A percentile compares a stretch with the other conserved stretches of the same genome.
These are phyloP conservation scores for Panagrolaimus sp. DNA, from an alignment of 1,140 invertebrate genomes.

Conservation along the genomic window DNA sequence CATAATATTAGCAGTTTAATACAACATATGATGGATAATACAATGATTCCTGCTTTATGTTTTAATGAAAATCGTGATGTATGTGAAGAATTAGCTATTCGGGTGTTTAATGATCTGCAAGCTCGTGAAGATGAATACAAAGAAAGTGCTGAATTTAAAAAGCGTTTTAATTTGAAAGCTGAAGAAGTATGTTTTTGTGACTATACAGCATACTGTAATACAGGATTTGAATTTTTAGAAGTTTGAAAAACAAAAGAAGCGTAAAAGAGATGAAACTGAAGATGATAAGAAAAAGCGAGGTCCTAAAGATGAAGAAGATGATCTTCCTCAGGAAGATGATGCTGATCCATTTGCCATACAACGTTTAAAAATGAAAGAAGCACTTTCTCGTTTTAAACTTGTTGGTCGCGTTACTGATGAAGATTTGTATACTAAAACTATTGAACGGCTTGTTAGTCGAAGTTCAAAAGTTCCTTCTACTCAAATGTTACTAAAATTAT, in stretches of 20 bases:
- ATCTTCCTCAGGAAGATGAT: conserved; percentile 22
- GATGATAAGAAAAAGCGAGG: conserved; percentile 36
- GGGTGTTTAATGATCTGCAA: conserved; percentile 44
- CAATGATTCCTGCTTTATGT: conserved; percentile 53
- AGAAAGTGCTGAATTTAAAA: conserved; percentile 50
- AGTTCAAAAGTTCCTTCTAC: conserved; percentile 14
- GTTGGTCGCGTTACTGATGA: conserved; percentile 34
- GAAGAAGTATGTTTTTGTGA: conserved; percentile 37
- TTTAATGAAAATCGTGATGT: conserved; percentile 57
- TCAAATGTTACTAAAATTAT: conserved; percentile 43
- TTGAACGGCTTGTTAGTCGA: conserved; percentile 27
- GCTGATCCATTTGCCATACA: conserved; percentile 47
- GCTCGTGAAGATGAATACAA: conserved; percentile 34
- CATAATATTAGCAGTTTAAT: conserved; percentile 51
- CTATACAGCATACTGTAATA: neutral
- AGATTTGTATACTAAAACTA: conserved; percentile 39
- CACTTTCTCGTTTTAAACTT: conserved; percentile 52
- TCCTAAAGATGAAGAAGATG: conserved; percentile 32
- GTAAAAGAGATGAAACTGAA: conserved; percentile 43
- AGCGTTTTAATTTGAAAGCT: conserved; percentile 40
- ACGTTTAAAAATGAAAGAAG: conserved; percentile 44
- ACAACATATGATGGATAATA: conserved; percentile 44
- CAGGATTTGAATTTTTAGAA: conserved; percentile 49
- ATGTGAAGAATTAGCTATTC: conserved; percentile 48
- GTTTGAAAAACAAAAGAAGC: conserved; percentile 50